Evolutionary conservation across 2,888 invertebrate species (phyloP), one percentile per base, ranked within the genome.

Genomic region (Archips crataeganus): DNA sequence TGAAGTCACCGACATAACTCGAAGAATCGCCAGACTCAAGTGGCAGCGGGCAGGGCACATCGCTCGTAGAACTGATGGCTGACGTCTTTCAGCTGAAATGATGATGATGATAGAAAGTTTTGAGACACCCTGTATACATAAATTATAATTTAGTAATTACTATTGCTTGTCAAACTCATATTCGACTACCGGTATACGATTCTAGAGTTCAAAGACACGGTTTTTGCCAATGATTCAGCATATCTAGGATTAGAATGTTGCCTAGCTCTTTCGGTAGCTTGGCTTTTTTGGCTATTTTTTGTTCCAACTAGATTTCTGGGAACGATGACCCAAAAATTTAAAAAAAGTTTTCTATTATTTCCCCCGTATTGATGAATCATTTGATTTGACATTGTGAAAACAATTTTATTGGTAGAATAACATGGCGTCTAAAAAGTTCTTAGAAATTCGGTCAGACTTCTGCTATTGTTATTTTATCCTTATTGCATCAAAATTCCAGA

Each of bases 251-350:
- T 47, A 9, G 13, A 36, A 47, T 10, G 54, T 34, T 42, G 57
- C 57, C 49, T 63, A 73, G 63, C 54, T 62, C 13, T 32, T 47
- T 10, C 36, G 39, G n/a, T 60, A 60, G 59, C 36, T 42, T 23
- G 62, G 11, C 23, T 66, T 72, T 72, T 72, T 68, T 66, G 67
- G 32, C 32, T 73, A 34, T 67, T 68, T 72, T 68, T 71, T 49
- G 23, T 32, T n/a, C 36, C 2, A 32, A 47, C 45, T 70, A 70
- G 57, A 64, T 36, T 70, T 36, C 62, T 62, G 23, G 8, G 67
- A 57, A 66, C 42, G 10, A 49, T 42, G 54, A 13, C 34, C 57
- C 13, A 60, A n/a, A n/a, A 47, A 60, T 45, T 15, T 4, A 15
- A n/a, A 11, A 11, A 23, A 13, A 51, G 9, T 61, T 60, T 60